Evolutionary conservation across 1,140 invertebrate genomes (phyloP), one percentile per base, ranked within the genome.

Genomic region (Bombus waltoni): DNA sequence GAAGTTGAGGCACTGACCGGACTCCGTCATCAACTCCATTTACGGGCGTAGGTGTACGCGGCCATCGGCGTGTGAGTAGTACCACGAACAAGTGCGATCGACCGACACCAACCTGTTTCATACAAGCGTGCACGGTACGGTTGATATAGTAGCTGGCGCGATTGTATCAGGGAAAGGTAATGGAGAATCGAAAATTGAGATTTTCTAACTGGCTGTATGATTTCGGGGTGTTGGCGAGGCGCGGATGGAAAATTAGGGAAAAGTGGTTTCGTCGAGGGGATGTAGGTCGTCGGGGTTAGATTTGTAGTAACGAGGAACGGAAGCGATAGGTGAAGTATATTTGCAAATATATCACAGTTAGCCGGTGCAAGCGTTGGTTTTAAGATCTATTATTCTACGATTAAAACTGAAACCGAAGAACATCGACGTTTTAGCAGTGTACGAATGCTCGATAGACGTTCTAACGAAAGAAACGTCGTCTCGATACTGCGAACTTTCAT

Each of bases 1-100:
- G 88, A 93, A 92, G 88, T 92, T 90, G 88, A 91, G 88, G 85
- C 89, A 81, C 72, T 75, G 85, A 66, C 77, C 81, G 71, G 85
- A 83, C 85, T 83, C 47, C 57, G 75, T 83, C 83, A 86, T 89
- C 87, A 86, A 70, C 87, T 62, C 81, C 83, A 83, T 88, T 89
- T 88, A 66, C 70, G 66, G 62, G 35, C 32, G 38, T n/a, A 28
- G 42, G 74, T 57, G 35, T n/a, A 47, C 18, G 15, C 57, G 44
- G 28, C 18, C 28, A 62, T 62, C 59, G 59, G 22, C 59, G 59
- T 62, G 59, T 62, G 10, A 62, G 59, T 62, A 11, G 59, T 2
- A n/a, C 11, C 59, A 62, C 59, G 59, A 62, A 11, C 59, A 62
- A 47, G 57, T 78, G 78, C 77, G 78, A 81, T 81, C 78, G 59